Conservation (phyloP, 2,888 invertebrate species). For the Blastobasis adustella region DNA sequence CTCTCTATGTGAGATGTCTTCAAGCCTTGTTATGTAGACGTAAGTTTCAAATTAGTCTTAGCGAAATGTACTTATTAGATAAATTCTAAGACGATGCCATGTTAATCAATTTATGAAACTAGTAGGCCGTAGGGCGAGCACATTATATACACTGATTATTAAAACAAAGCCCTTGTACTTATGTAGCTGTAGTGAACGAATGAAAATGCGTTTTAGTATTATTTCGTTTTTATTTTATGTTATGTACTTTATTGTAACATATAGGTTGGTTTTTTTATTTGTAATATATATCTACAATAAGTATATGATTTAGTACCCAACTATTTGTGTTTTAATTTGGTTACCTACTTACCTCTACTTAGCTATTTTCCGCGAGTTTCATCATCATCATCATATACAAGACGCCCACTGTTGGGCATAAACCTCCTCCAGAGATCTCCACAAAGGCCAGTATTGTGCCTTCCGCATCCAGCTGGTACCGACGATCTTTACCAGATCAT, state of each 20-base stretch:
- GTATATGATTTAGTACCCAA: too few relatives aligned
- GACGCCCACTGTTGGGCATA: too few relatives aligned
- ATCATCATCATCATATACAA: too few relatives aligned
- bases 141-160: slow-evolving; percentile 13
- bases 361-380: too few relatives aligned
- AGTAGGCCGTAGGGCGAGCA: slow-evolving; percentile 30
- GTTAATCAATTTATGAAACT: slow-evolving; percentile 33
- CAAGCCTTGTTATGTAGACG: slow-evolving; percentile 35
- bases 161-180: slow-evolving; percentile 3
- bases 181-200: slow-evolving; percentile 29
- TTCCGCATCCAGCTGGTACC: too few relatives aligned
- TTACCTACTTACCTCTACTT: too few relatives aligned
- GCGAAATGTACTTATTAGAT: slow-evolving; percentile 14
- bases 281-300: slow-evolving; percentile 8
- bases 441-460: too few relatives aligned
- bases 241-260: slow-evolving; percentile 18
- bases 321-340: background rate
- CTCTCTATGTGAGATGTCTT: slow-evolving; percentile 49
- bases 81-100: slow-evolving; percentile 47
- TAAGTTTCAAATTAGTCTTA: slow-evolving; percentile 20
- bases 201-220: slow-evolving; percentile 69
- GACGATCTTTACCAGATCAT: too few relatives aligned
- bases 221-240: slow-evolving; percentile 46
- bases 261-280: slow-evolving; percentile 14
- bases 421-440: too few relatives aligned